Conservation (phyloP, 2,888 invertebrate genomes). For the Rutpela maculata region DNA sequence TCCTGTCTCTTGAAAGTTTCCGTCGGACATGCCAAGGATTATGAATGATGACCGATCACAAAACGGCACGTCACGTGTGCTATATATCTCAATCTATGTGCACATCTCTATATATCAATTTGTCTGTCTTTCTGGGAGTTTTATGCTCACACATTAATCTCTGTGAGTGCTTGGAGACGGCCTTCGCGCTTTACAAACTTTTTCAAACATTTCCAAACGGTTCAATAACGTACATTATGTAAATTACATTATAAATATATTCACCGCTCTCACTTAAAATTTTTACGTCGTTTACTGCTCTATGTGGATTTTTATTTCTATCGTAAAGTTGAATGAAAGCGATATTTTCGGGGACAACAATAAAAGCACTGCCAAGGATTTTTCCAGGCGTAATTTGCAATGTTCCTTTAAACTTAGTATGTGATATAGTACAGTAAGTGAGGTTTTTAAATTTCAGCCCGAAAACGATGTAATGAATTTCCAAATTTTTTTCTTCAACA, state of each 20-base stretch:
- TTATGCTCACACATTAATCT: conserved; percentile 70
- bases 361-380: not conserved
- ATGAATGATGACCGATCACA: conserved; percentile 70
- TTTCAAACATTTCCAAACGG: conserved; percentile 62
- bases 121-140: conserved; percentile 69
- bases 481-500: no score
- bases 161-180: conserved; percentile 67
- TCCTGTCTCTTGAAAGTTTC: conserved; percentile 61
- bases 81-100: conserved; percentile 72
- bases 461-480: no score
- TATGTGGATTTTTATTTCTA: conserved; percentile 26
- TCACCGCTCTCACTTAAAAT: conserved; percentile 57
- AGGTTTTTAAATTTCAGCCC: no score
- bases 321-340: conserved; percentile 33
- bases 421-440: no score
- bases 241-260: conserved; percentile 68
- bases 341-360: conserved; percentile 5
- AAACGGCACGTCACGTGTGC: conserved; percentile 63
- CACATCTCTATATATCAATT: conserved; percentile 72
- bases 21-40: conserved; percentile 64
- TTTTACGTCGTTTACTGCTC: conserved; percentile 43
- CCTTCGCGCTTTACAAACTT: conserved; percentile 67
- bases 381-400: not conserved
- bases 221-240: conserved; percentile 70
- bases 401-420: not conserved